Conservation (phyloP, 2,113 vertebrate species). For the Nanorana parkeri region DNA sequence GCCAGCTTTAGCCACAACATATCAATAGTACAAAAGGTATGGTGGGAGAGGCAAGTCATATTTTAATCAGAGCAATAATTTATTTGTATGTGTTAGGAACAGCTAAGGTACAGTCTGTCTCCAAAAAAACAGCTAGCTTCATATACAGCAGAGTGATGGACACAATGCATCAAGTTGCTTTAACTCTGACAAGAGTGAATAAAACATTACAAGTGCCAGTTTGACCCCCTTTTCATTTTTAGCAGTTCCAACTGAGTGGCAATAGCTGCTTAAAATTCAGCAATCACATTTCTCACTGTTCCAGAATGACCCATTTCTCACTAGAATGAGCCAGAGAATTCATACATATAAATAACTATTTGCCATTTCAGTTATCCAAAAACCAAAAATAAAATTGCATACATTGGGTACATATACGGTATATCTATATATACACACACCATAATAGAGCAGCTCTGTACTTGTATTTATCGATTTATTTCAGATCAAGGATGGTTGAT, state of each 20-base stretch:
- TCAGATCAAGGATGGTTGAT: no score
- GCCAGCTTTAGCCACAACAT: no score
- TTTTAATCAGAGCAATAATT: no score
- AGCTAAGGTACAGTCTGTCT: no score
- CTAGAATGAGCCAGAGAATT: conserved; percentile 81
- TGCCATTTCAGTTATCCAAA: conserved; percentile 73
- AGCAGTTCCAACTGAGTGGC: conserved; percentile 71
- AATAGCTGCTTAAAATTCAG: conserved; percentile 82
- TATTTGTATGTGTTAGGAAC: no score
- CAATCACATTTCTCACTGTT: conserved; percentile 78
- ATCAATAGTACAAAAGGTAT: no score
- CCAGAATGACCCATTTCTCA: conserved; percentile 81
- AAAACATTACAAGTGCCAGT: conserved; percentile 66
- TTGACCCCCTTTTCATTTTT: conserved; percentile 74
- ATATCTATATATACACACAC: background rate
- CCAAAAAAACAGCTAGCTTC: no score
- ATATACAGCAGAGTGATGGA: no score
- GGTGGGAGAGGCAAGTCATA: no score
- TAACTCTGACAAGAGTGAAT: conserved; percentile 72
- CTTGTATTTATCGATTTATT: no score
- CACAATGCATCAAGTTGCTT: conserved; percentile 63
- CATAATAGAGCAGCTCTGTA: background rate
- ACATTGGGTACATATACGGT: background rate
- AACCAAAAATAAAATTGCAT: conserved; percentile 57
- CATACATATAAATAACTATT: conserved; percentile 83